These are phyloP conservation scores for Cabera pusaria DNA, from an alignment of 2,888 invertebrate genomes.

Conservation along the genomic window DNA sequence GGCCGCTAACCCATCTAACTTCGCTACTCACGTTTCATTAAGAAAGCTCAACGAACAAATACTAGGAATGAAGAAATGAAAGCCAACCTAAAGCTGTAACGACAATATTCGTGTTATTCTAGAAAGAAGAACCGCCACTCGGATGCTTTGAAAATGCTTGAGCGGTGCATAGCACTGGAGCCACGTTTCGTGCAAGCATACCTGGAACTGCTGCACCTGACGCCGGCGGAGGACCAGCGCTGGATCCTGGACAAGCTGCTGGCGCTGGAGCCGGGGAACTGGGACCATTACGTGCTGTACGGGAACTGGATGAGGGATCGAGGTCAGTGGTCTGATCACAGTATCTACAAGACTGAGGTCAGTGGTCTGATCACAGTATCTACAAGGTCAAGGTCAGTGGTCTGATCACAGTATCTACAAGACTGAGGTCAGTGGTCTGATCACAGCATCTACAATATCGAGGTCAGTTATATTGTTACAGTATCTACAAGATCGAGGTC, in stretches of 20 bases:
- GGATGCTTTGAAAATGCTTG: constrained; percentile 87
- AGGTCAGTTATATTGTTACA: no score
- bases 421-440: constrained; percentile 78
- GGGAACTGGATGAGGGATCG: constrained; percentile 88
- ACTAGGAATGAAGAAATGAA: no score
- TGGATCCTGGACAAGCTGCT: constrained; percentile 84
- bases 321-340: constrained; percentile 66
- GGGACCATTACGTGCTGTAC: constrained; percentile 88
- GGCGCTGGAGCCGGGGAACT: constrained; percentile 86
- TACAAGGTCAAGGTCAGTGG: constrained; percentile 80
- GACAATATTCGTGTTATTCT: no score
- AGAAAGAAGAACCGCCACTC: constrained; percentile 86
- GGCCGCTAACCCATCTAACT: no score
- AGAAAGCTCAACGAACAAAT: no score
- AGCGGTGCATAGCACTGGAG: constrained; percentile 86
- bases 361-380: no score
- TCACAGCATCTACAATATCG: no score
- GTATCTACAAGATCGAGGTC: no score
- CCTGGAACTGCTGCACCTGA: constrained; percentile 85
- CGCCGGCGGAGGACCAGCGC: constrained; percentile 78
- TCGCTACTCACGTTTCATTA: no score
- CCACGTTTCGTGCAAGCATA: constrained; percentile 88
- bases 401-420: no score
- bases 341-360: constrained; percentile 85
- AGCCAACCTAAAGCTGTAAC: no score